Evolutionary conservation across 2,888 invertebrate species (phyloP).

Genomic region (Clivina fossor): DNA sequence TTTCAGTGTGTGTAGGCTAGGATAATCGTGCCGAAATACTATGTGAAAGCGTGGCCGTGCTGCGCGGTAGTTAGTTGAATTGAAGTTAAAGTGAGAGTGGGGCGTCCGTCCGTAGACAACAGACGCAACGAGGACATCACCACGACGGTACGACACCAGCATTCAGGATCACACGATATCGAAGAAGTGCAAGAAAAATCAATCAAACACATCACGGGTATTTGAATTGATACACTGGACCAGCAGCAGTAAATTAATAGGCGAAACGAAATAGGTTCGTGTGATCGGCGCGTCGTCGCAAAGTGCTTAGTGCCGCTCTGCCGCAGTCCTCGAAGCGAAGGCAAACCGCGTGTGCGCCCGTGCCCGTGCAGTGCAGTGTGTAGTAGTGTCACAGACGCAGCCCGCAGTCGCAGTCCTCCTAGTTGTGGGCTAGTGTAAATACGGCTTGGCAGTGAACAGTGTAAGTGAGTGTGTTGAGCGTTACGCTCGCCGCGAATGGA

Average conservation of each 20-base stretch:
- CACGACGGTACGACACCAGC: conserved; percentile 2
- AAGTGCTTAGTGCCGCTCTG: no score
- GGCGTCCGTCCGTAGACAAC: conserved; percentile 1
- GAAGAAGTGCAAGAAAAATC: not conserved
- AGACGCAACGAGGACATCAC: not conserved
- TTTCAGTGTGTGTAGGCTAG: no score
- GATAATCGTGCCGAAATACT: conserved; percentile 21
- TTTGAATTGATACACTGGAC: no score
- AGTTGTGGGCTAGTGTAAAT: conserved; percentile 37
- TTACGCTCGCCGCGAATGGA: conserved; percentile 43
- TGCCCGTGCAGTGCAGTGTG: conserved; percentile 13
- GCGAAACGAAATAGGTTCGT: not conserved
- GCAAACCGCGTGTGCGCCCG: not conserved
- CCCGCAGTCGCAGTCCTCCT: conserved; percentile 29
- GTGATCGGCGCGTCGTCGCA: conserved; percentile 9
- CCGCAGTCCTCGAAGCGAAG: no score
- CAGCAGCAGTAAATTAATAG: no score
- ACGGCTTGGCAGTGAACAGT: no score
- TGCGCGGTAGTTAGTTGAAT: conserved; percentile 4
- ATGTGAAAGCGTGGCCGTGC: conserved; percentile 19
- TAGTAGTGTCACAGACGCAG: conserved; percentile 18
- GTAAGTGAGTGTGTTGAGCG: conserved; percentile 30
- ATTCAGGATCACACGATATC: conserved; percentile 1
- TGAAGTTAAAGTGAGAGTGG: not conserved
- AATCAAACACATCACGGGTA: no score